Conservation (phyloP, 2,113 vertebrate species). For the Mastomys natalensis region DNA sequence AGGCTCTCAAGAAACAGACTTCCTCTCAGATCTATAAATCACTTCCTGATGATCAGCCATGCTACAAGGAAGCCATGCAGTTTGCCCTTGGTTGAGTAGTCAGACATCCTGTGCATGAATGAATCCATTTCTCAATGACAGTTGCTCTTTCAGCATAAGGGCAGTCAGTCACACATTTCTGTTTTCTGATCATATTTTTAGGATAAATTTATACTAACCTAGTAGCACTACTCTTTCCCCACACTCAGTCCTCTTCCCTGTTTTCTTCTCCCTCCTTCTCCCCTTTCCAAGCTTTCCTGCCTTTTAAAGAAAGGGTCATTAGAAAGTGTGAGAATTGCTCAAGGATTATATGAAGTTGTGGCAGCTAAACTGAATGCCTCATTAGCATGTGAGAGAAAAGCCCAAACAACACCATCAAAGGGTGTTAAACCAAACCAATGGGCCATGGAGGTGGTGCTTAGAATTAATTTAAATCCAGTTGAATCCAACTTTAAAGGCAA, state of each 20-base stretch:
- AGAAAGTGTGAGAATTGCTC: conserved; percentile 80
- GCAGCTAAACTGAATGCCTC: conserved; percentile 70
- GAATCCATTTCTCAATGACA: neutral
- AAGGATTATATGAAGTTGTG: conserved; percentile 75
- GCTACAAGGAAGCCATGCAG: neutral
- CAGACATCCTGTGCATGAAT: neutral
- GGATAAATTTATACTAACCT: neutral
- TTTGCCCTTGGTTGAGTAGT: conserved; percentile 22
- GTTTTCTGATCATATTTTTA: conserved; percentile 10
- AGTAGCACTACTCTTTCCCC: neutral
- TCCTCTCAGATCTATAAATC: neutral
- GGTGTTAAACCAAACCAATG: conserved; percentile 60
- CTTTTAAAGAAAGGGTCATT: conserved; percentile 73
- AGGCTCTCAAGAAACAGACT: neutral
- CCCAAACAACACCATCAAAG: conserved; percentile 80
- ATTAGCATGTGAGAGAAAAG: conserved; percentile 83
- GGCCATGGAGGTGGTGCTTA: conserved; percentile 34
- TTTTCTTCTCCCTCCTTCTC: neutral
- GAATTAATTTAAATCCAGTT: conserved; percentile 75
- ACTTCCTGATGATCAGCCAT: neutral
- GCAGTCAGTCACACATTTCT: neutral
- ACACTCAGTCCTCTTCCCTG: neutral
- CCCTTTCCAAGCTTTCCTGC: conserved; percentile 1
- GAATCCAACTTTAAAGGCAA: conserved; percentile 62
- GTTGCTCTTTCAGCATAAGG: neutral